Base-by-base conservation (phyloP, 2,888 invertebrate genomes). In the Ichneumoninae sp. region DNA sequence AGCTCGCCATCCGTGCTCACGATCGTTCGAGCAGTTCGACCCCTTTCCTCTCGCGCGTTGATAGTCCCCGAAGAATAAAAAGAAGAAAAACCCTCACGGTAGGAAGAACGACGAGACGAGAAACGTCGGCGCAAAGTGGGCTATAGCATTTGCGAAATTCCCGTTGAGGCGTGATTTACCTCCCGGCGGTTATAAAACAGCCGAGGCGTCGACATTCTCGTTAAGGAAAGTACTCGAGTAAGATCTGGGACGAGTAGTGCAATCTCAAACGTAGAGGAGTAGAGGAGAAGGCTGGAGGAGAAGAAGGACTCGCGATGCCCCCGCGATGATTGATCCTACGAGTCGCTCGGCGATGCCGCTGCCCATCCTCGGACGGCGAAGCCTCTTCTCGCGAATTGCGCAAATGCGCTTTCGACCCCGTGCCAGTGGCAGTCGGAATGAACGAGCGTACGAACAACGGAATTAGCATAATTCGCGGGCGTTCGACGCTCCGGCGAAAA, bases 391-490 rank as follows among this genome's bases (percentile, higher is more conserved):
- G 66, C 40, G 69, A 50, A 84, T 84, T 84, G 84, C 75, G 82
- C 78, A 81, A 84, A 79, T 71, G 52, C 13, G 62, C 74, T 65
- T n/a, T 36, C 69, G 69, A 60, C 50, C 26, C 47, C n/a, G 10
- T 52, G 33, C 65, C 54, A 66, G 54, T 33, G 13, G 62, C 7
- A 33, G 16, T 62, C n/a, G 30, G 16, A n/a, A 62, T 33, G 19
- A 26, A 16, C 65, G 71, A 54, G 52, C 62, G 62, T 54, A 70
- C 78, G 75, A 74, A 44, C 62, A 36, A 40, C 44, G 40, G 83
- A 89, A 91, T 91, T 91, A 90, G 89, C 91, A 91, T 91, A 91
- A 91, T 90, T 88, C 87, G 87, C 85, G 88, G 88, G 50, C 33
- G 72, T 72, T 75, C 50, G 57, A 65, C 44, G 47, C 72, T 30